Base-by-base conservation (phyloP, 2,797 vertebrate genomes). In the Spinibarbus caldwelli region DNA sequence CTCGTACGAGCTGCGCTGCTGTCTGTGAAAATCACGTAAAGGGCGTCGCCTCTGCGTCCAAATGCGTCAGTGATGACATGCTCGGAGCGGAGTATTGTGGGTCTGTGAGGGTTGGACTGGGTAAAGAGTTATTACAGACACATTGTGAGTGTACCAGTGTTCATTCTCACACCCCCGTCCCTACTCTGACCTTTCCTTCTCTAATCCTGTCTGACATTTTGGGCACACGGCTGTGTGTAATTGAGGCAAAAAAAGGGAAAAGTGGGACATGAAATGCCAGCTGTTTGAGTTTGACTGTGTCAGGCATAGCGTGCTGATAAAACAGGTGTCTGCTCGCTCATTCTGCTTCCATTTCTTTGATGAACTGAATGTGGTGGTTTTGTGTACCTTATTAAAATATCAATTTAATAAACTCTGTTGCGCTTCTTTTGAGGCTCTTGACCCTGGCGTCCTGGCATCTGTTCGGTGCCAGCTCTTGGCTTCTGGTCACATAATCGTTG, bases 171-270 rank as follows among this genome's bases (percentile, higher is more conserved):
- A 87, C 82, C 59, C 72, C 68, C 84, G 78, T 85, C 54, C 68
- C n/a, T 64, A 75, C 70, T 78, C 77, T 88, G 88, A 90, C 87
- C 85, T 90, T 90, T 88, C 59, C 41, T 43, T 68, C 67, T 68
- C 79, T 88, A 88, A 90, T 88, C 62, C 84, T 77, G 78, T 71
- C 81, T 87, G 89, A 89, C 86, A 89, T 88, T 90, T 89, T 90
- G 83, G 85, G 86, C 83, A 88, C 62, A 73, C 49, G 76, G 41
- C 41, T 57, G 31, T 80, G 31, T 78, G 87, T 87, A 86, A 85
- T 86, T 81, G 80, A 82, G 68, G 84, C 73, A 84, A 86, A 86
- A 84, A 85, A 80, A 66, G 86, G 78, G 43, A 85, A 82, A 77
- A 80, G 85, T 47, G 80, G 78, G 54, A 34, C 84, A 82, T 85